Percentiles rank a stretch among this genome's conserved stretches.
phyloP scores from a whole-genome alignment of 2,113 vertebrate genomes.

The Sporophila hypoxantha region DNA sequence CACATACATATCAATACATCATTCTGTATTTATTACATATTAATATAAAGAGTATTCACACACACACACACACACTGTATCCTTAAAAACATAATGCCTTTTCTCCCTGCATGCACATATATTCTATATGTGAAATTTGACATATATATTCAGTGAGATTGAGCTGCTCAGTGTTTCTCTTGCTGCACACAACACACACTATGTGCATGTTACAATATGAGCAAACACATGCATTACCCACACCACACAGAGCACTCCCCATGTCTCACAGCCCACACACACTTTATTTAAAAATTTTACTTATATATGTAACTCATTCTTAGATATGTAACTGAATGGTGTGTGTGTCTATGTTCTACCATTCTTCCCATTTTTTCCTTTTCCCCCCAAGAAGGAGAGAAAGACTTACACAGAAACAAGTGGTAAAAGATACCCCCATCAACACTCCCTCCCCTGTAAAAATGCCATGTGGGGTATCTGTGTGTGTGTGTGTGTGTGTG shows the following conservation, averaged over 20 bases:
- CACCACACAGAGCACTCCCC: neutral
- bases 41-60: neutral
- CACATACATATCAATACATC: neutral
- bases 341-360: neutral
- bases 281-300: neutral
- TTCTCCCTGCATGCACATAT: neutral
- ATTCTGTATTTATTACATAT: neutral
- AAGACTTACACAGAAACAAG: neutral
- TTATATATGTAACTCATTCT: neutral
- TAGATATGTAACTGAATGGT: neutral
- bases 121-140: neutral
- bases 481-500: neutral
- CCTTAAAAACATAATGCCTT: neutral
- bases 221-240: too few relatives aligned
- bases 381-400: neutral
- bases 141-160: neutral
- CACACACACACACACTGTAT: neutral
- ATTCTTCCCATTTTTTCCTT: neutral
- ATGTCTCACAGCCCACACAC: neutral
- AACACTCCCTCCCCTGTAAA: neutral
- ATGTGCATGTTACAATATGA: fast-evolving
- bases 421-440: neutral
- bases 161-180: neutral
- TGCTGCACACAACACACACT: neutral
- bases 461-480: neutral